Evolutionary conservation across 2,888 invertebrate genomes (phyloP).

Genomic region (Agrotis clavis): DNA sequence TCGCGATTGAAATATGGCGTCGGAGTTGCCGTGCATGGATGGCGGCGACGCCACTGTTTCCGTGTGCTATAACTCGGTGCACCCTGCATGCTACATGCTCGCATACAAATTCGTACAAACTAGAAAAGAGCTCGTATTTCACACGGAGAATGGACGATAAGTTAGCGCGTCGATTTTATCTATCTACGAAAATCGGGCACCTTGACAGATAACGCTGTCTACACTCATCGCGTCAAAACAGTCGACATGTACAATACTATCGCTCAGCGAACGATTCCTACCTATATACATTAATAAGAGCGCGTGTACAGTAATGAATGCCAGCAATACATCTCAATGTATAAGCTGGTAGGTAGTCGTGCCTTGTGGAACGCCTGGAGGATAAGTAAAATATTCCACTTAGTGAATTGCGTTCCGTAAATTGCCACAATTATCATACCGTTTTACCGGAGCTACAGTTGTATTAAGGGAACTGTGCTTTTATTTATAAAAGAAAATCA

Average conservation of each 20-base stretch:
- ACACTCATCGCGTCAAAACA: slow-evolving; percentile 36
- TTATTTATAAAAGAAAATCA: slow-evolving; percentile 57
- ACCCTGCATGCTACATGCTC: slow-evolving; percentile 75
- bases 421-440: slow-evolving; percentile 84
- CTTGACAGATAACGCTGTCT: slow-evolving; percentile 70
- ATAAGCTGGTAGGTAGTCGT: slow-evolving; percentile 83
- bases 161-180: slow-evolving; percentile 56
- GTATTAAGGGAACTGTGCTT: slow-evolving; percentile 51
- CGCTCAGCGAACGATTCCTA: slow-evolving; percentile 57
- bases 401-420: slow-evolving; percentile 84
- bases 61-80: slow-evolving; percentile 81
- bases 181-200: slow-evolving; percentile 62
- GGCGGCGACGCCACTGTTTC: slow-evolving; percentile 93
- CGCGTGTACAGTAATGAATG: slow-evolving; percentile 80
- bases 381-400: slow-evolving; percentile 89
- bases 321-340: slow-evolving; percentile 83
- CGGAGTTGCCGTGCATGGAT: slow-evolving; percentile 74
- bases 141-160: slow-evolving; percentile 56
- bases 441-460: slow-evolving; percentile 68
- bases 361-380: slow-evolving; percentile 79
- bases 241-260: slow-evolving; percentile 25
- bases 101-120: slow-evolving; percentile 58
- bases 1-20: slow-evolving; percentile 88
- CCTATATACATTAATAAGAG: slow-evolving; percentile 68
- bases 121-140: slow-evolving; percentile 74